Conservation (phyloP, 2,113 vertebrate species). For the Probosciger aterrimus region DNA sequence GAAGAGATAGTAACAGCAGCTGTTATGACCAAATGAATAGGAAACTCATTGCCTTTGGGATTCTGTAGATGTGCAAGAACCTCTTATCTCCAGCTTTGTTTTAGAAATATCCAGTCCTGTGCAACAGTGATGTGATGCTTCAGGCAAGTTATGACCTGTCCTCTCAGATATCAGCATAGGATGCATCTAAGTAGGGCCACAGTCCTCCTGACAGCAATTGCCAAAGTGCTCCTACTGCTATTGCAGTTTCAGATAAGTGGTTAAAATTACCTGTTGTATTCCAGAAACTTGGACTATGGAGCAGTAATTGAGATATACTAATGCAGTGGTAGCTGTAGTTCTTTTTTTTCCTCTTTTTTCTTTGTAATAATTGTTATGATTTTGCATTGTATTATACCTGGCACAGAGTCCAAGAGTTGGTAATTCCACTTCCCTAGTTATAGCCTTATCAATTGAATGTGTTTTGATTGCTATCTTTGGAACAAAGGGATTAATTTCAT, state of each 20-base stretch:
- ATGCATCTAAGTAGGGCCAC: not conserved
- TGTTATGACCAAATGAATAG: not conserved
- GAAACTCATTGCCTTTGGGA: not conserved
- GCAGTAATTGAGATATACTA: not conserved
- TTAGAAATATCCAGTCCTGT: not conserved
- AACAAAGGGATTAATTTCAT: conserved; percentile 17
- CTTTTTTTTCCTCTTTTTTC: not conserved
- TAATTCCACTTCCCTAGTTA: not conserved
- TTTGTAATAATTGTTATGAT: not conserved
- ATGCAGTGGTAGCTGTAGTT: not conserved
- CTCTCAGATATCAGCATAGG: not conserved
- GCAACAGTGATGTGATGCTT: not conserved
- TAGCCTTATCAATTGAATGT: not conserved
- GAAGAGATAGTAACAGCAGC: not conserved
- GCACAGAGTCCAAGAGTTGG: not conserved
- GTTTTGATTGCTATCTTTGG: not conserved
- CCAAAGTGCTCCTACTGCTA: not conserved
- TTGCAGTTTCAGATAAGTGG: not conserved
- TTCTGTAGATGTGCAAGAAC: not conserved
- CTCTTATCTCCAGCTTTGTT: not conserved
- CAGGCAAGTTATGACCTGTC: not conserved
- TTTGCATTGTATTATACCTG: not conserved
- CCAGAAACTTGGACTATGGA: not conserved
- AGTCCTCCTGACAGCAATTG: not conserved
- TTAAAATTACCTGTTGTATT: not conserved